Conservation (phyloP, 2,888 invertebrate genomes). For the Cylindroiulus punctatus region DNA sequence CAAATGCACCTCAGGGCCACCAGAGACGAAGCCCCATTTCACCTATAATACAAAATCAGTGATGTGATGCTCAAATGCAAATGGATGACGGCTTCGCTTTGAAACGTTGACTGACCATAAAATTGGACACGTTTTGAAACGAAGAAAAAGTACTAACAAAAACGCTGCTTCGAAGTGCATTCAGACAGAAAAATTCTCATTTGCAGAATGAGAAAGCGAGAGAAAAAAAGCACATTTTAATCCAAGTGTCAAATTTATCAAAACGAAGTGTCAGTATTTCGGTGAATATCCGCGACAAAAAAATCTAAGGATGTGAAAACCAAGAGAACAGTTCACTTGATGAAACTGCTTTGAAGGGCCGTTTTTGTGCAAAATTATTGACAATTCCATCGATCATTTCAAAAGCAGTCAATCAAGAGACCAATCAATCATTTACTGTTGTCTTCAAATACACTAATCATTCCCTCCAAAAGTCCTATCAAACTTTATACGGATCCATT, state of each 20-base stretch:
- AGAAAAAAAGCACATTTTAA: conserved; percentile 29
- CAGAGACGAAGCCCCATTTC: background rate
- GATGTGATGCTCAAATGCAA: conserved; percentile 33
- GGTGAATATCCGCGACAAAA: background rate
- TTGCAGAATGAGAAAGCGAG: background rate
- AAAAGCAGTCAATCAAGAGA: conserved; percentile 42
- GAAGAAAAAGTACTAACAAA: background rate
- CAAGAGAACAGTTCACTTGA: conserved; percentile 15
- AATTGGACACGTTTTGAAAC: conserved; percentile 16
- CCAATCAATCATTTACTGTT: conserved; percentile 37
- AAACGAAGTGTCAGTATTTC: background rate
- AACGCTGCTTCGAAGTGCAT: background rate
- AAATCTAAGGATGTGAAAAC: background rate
- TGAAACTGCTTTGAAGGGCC: conserved; percentile 37
- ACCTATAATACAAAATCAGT: conserved; percentile 30
- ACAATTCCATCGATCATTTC: conserved; percentile 37
- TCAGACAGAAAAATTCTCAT: conserved; percentile 5
- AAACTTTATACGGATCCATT: conserved; percentile 37
- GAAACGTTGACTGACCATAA: background rate
- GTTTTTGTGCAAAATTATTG: conserved; percentile 33
- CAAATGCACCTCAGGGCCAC: background rate
- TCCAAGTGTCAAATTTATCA: conserved; percentile 42
- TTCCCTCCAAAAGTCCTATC: conserved; percentile 37
- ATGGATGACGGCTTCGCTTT: conserved; percentile 37
- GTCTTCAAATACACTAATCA: conserved; percentile 42